These are phyloP conservation scores for Chinchilla lanigera DNA, from an alignment of 2,113 vertebrate genomes.

Conservation along the genomic window DNA sequence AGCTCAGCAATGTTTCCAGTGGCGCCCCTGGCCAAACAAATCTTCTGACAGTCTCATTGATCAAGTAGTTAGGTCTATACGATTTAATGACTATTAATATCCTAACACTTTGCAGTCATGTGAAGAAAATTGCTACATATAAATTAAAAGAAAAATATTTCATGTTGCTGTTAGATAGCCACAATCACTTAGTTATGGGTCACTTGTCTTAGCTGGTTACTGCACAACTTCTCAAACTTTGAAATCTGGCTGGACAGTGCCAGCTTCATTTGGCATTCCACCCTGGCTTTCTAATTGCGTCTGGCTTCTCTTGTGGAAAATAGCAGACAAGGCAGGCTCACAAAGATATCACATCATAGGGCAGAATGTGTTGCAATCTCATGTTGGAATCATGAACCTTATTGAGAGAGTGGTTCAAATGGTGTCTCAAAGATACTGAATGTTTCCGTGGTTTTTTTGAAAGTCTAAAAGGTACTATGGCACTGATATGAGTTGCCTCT, in stretches of 20 bases:
- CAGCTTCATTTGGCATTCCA: neutral
- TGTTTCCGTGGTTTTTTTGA: neutral
- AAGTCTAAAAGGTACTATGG: neutral
- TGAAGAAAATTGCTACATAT: neutral
- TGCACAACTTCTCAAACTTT: neutral
- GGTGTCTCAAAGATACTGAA: neutral
- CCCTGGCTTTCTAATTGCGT: neutral
- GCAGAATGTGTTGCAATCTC: neutral
- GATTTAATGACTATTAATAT: neutral
- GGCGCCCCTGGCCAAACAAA: neutral
- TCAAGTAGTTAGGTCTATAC: neutral
- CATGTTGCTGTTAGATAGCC: neutral
- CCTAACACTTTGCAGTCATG: neutral
- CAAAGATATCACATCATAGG: neutral
- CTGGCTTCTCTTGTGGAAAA: neutral
- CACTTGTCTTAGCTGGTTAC: neutral
- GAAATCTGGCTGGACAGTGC: neutral
- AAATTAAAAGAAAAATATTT: neutral
- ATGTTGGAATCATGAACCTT: neutral
- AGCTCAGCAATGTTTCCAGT: neutral
- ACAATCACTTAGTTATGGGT: neutral
- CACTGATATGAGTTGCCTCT: neutral
- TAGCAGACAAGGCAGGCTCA: neutral
- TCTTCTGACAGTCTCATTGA: neutral
- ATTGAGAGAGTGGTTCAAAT: neutral